Evolutionary conservation across 2,113 vertebrate genomes (phyloP).

Genomic region (Paratilapia polleni): DNA sequence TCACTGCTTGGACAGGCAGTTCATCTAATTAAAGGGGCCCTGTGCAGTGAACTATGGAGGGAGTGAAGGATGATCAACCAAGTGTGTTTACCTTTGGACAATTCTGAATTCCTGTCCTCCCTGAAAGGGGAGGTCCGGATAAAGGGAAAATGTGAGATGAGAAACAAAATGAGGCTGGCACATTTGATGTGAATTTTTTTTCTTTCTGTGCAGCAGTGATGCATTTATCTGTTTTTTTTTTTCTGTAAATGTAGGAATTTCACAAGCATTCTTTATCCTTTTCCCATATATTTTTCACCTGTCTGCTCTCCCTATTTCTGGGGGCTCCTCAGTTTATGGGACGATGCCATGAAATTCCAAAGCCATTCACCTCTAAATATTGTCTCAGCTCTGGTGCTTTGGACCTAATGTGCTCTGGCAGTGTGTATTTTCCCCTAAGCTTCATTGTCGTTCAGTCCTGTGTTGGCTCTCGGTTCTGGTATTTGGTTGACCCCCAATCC

Average conservation of each 20-base stretch:
- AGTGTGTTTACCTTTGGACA: constrained; percentile 44
- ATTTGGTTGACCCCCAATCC: constrained; percentile 44
- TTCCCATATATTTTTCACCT: not conserved
- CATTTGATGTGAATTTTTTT: not conserved
- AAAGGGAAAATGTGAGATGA: not conserved
- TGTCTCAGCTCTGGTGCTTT: not conserved
- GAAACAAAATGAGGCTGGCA: not conserved
- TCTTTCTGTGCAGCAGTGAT: not conserved
- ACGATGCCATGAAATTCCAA: not conserved
- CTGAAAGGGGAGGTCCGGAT: constrained; percentile 14
- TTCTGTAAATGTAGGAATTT: not conserved
- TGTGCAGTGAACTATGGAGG: constrained; percentile 12
- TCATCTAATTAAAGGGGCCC: constrained; percentile 52
- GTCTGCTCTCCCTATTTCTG: not conserved
- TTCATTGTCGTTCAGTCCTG: constrained; percentile 13
- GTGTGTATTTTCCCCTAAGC: not conserved
- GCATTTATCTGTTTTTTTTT: not conserved
- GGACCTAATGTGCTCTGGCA: not conserved
- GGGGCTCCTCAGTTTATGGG: not conserved
- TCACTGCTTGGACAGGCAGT: constrained; percentile 36
- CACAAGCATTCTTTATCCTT: not conserved
- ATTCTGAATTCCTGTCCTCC: constrained; percentile 33
- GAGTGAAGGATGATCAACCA: constrained; percentile 36
- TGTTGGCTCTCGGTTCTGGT: constrained; percentile 34
- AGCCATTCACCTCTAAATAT: not conserved